Conservation (phyloP, 2,888 invertebrate species). For the Volucella inflata region DNA sequence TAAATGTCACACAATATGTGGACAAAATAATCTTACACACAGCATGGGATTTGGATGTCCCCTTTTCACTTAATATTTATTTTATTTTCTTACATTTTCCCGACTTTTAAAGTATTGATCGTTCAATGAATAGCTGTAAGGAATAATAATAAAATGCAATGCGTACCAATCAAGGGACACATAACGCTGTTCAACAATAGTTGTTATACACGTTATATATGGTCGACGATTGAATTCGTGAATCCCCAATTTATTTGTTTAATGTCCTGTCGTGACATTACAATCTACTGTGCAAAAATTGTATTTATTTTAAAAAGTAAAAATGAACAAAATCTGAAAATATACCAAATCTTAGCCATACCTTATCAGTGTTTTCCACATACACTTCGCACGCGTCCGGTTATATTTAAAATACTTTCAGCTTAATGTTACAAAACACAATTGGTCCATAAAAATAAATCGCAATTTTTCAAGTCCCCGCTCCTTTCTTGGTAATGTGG, state of each 20-base stretch:
- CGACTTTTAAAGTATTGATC: conserved; percentile 27
- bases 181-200: conserved; percentile 25
- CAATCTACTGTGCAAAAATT: conserved; percentile 29
- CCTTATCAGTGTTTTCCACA: no score
- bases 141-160: conserved; percentile 49
- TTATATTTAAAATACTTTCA: no score
- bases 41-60: conserved; percentile 52
- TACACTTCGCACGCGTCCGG: no score
- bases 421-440: no score
- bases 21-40: conserved; percentile 49
- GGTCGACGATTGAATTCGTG: conserved; percentile 31
- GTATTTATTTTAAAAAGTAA: background rate
- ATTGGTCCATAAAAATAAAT: no score
- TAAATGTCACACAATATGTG: conserved; percentile 55
- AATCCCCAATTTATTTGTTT: background rate
- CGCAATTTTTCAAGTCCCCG: no score
- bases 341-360: no score
- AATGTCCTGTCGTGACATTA: conserved; percentile 38
- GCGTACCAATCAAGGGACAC: conserved; percentile 39
- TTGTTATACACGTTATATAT: conserved; percentile 1
- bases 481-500: no score
- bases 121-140: conserved; percentile 36
- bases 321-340: no score
- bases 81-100: conserved; percentile 13
- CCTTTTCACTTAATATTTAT: conserved; percentile 31